These are phyloP conservation scores for Datnioides undecimradiatus DNA, from an alignment of 2,113 vertebrate genomes.

Conservation along the genomic window DNA sequence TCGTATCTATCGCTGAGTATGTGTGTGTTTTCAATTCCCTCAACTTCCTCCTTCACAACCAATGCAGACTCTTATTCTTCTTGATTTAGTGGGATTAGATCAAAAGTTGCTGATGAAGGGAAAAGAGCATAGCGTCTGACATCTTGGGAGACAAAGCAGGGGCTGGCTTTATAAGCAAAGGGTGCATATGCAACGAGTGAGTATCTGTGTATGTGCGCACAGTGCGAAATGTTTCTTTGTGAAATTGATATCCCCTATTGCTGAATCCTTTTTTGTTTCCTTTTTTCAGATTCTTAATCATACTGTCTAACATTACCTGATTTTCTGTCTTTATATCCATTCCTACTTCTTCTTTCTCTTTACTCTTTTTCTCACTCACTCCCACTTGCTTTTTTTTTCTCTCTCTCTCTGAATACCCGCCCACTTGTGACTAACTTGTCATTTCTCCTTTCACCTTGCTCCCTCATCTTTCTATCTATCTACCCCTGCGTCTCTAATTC, in stretches of 20 bases:
- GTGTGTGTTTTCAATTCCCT: constrained; percentile 42
- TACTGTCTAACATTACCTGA: not conserved
- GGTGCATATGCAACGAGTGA: constrained; percentile 21
- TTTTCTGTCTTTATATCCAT: not conserved
- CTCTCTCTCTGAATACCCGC: not conserved
- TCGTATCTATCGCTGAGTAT: not conserved
- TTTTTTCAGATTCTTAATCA: not conserved
- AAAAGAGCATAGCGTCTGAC: constrained; percentile 51
- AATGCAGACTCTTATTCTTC: constrained; percentile 63
- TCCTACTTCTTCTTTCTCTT: not conserved
- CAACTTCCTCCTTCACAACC: constrained; percentile 52
- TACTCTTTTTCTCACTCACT: not conserved
- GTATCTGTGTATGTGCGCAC: not conserved
- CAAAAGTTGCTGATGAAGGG: constrained; percentile 66
- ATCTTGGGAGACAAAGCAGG: constrained; percentile 59
- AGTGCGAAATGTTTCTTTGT: not conserved
- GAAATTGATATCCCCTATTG: not conserved
- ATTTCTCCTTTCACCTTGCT: constrained; percentile 32
- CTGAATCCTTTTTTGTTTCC: constrained; percentile 3
- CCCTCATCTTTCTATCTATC: not conserved
- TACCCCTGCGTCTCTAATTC: constrained; percentile 25
- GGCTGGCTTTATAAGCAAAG: constrained; percentile 58
- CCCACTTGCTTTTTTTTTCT: not conserved
- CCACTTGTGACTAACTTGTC: constrained; percentile 24
- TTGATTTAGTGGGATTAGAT: constrained; percentile 72